These are phyloP conservation scores for Chlamydotis undulata DNA, from an alignment of 2,113 vertebrate species.

Conservation along the genomic window DNA sequence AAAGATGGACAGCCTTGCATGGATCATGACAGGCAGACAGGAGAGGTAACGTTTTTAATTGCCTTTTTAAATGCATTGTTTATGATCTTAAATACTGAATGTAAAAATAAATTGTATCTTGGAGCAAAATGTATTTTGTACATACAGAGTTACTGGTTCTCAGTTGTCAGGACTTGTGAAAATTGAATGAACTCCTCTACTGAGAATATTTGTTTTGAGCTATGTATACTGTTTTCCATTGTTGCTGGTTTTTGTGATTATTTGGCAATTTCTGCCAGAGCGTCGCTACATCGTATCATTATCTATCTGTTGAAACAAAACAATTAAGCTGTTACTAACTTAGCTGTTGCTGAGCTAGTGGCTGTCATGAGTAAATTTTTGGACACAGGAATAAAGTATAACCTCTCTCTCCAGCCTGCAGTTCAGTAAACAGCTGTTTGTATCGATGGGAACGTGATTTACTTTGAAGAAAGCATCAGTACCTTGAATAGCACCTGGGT, in stretches of 20 bases:
- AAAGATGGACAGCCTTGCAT: conserved; percentile 98
- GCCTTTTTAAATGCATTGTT: neutral
- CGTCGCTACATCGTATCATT: neutral
- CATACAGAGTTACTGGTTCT: neutral
- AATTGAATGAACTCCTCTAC: neutral
- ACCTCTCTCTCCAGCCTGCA: neutral
- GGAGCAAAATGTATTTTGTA: neutral
- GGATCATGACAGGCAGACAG: conserved; percentile 98
- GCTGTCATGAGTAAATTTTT: neutral
- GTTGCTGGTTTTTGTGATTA: neutral
- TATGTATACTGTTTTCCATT: neutral
- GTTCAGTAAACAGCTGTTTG: neutral
- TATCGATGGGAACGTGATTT: neutral
- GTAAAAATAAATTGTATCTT: neutral
- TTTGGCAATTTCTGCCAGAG: neutral
- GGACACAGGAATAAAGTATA: neutral
- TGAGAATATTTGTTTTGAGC: neutral
- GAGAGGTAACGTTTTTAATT: conserved; percentile 83
- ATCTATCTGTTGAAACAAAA: neutral
- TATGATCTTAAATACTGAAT: neutral
- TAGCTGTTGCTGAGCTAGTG: neutral
- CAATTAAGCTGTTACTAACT: neutral
- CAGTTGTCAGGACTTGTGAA: neutral
- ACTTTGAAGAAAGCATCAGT: neutral
- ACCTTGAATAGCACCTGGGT: neutral